Base-by-base conservation (phyloP, 2,113 vertebrate genomes). In the Pachyramphus minor region DNA sequence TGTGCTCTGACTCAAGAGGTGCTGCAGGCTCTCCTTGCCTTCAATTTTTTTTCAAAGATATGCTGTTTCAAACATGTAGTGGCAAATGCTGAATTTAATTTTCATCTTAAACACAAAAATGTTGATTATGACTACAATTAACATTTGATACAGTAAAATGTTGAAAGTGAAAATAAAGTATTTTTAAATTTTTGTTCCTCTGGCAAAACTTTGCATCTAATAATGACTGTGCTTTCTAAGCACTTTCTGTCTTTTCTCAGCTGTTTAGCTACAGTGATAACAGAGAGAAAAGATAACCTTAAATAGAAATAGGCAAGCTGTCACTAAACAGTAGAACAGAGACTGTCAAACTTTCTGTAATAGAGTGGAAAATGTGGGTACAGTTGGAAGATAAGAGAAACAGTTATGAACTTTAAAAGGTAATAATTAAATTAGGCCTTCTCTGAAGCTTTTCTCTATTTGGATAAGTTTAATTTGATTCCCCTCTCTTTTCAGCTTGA, bases 391-490 rank as follows among this genome's bases (percentile, higher is more conserved):
- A 90, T 53, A 94, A 52, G 35, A 69, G 88, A 77, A 93, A 67
- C 42, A 63, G 44, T 93, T 74, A 71, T 3, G 41, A 86, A 60
- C 39, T 74, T 83, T 25, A 84, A 74, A 92, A 90, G n/a, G 30
- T 80, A 84, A 22, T 71, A 84, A 97, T 97, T 86, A 69, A 93
- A 93, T 93, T 71, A 86, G 12, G 5, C 11, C 14, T 59, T 74
- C 20, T 93, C 39, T 71, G 79, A 86, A 92, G 63, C 56, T 69
- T 66, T 86, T 88, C n/a, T 86, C 11, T 78, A 5, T 63, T 83
- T 90, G 49, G 16, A 81, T 64, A 89, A 77, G 35, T 84, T 74
- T 33, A 47, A 74, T 89, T 93, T 66, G 28, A 90, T 95, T 95
- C 45, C 35, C 1, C 2, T 87, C 21, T 89, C 24, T 49, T 79